Evolutionary conservation across 2,797 vertebrate genomes (phyloP), one percentile per base, ranked within the genome.

Genomic region (Pempheris klunzingeri): DNA sequence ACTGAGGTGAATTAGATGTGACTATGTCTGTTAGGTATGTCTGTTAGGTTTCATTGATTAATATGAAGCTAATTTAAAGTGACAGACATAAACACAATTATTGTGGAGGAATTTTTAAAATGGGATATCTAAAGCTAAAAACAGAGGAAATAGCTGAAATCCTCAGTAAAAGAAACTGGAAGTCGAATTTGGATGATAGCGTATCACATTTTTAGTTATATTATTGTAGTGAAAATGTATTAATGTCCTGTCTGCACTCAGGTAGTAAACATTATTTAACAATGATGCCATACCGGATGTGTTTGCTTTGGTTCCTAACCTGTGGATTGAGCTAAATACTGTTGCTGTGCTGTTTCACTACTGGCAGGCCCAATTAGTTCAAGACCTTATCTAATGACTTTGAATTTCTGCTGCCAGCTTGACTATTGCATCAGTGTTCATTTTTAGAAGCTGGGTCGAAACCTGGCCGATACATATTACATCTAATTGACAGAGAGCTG

Each of bases 361-460:
- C 74, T 77, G 77, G 28, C 62, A 70, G 52, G 26, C 26, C 74
- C 89, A 85, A 91, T 90, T 77, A 84, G 50, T 62, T 85, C 82
- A 85, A 73, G 70, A 80, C 71, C 74, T 81, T 41, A 36, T 71
- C 58, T 87, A 87, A 90, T 77, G 86, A 87, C 71, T 71, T 60
- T 78, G 74, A 82, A 83, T 81, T 81, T 80, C 73, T 87, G 62
- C 84, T 85, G 81, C 73, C 65, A 70, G 86, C 71, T 71, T 49
- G 70, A 71, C 75, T 73, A 77, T 91, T 90, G 80, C 90, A 83
- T 91, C 89, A 87, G 76, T 26, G 82, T 82, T 87, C 77, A 76
- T 73, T 87, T 90, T 86, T 68, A 89, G 88, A 89, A 84, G 69
- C 67, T 11, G 49, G 70, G 64, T 82, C n/a, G 14, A 86, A 88